Evolutionary conservation across 2,113 vertebrate genomes (phyloP), one percentile per base, ranked within the genome.

Genomic region (Sebastes fasciatus): DNA sequence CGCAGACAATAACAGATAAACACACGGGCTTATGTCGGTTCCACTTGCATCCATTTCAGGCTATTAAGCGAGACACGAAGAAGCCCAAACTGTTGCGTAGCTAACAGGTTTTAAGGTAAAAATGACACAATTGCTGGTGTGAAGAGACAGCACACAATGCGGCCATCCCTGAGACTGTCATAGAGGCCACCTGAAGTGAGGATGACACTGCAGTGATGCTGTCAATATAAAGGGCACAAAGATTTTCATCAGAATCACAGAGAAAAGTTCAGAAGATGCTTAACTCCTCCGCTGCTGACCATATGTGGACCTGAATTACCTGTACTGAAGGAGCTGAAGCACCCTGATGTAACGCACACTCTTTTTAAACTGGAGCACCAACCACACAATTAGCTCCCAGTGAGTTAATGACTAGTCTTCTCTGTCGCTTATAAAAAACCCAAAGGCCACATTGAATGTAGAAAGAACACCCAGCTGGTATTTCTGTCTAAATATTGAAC

Each of bases 1-100:
- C 8, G 1, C 5, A 51, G 62, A 92, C 88, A 89, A 79, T 79
- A 74, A 87, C 77, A 87, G 64, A 87, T 71, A 84, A 84, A 88
- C 83, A 85, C 78, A 60, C 60, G 40, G 82, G 68, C 79, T 93
- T 83, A 86, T 85, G 88, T 86, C 84, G n/a, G 83, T 92, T 93
- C 84, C 74, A 89, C 84, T 92, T 63, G 68, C 61, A 78, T 86
- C 74, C 70, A 82, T 88, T 82, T 90, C 83, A 83, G 79, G 72
- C 71, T 85, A 81, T 88, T 89, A 82, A 62, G 72, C 34, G 57
- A 88, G 85, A 83, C 80, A 82, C 14, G 16, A 82, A 84, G 34
- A 86, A 66, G 78, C 80, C 82, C 49, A 79, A 83, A 89, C 87
- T 75, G 84, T 86, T 86, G 85, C 69, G 14, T 79, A 46, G 83